phyloP scores from a whole-genome alignment of 2,888 invertebrate species.

The Malthinus flaveolus region DNA sequence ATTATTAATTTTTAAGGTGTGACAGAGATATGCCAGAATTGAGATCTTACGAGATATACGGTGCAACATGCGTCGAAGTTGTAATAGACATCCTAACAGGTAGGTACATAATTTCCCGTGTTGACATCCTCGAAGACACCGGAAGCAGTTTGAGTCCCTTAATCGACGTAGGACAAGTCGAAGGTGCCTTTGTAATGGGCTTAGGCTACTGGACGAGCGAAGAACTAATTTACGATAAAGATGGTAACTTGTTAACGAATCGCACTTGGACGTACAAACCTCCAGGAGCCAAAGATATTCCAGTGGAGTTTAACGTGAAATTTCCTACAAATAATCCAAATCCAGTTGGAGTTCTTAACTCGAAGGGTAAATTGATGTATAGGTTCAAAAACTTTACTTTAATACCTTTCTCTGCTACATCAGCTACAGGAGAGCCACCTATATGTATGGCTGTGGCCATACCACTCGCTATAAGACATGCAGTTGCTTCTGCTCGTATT shows the following conservation, averaged over 20 bases:
- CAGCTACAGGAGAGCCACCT: too few relatives aligned
- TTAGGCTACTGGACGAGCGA: slow-evolving; percentile 77
- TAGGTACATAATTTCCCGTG: slow-evolving; percentile 67
- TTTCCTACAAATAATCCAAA: slow-evolving; percentile 69
- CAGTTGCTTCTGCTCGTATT: too few relatives aligned
- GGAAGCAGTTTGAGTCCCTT: slow-evolving; percentile 73
- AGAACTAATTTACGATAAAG: slow-evolving; percentile 64
- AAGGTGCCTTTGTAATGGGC: slow-evolving; percentile 69
- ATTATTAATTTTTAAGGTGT: too few relatives aligned
- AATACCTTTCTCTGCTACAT: too few relatives aligned
- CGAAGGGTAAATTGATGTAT: slow-evolving; percentile 78
- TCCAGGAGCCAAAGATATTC: slow-evolving; percentile 78
- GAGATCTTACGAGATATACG: slow-evolving; percentile 57
- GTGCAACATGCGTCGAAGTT: slow-evolving; percentile 66
- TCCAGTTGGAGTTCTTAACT: slow-evolving; percentile 68
- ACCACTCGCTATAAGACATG: too few relatives aligned
- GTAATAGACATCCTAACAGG: slow-evolving; percentile 81
- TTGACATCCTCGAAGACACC: slow-evolving; percentile 74
- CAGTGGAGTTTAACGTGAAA: slow-evolving; percentile 73
- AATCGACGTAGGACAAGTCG: slow-evolving; percentile 76
- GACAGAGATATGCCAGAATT: too few relatives aligned
- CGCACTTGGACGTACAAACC: slow-evolving; percentile 83
- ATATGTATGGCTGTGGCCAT: too few relatives aligned
- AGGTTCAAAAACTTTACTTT: too few relatives aligned
- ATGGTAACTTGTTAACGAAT: slow-evolving; percentile 71